Base-by-base conservation (phyloP, 2,888 invertebrate genomes). In the Parelbella ahira region DNA sequence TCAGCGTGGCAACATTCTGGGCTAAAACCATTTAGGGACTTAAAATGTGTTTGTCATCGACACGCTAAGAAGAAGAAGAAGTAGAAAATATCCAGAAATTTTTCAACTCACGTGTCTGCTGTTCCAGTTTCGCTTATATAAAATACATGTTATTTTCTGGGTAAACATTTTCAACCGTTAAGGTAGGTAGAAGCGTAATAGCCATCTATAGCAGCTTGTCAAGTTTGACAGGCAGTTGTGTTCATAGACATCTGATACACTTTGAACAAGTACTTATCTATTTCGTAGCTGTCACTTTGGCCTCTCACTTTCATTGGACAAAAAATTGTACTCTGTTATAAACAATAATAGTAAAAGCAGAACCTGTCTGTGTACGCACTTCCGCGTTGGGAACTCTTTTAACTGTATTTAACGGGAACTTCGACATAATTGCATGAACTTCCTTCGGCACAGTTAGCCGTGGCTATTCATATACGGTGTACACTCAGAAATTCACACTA, bases 401-500 rank as follows among this genome's bases (percentile, higher is more conserved):
- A n/a, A 12, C 19, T n/a, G 13, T 13, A 51, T 50, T 55, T 78
- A 80, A 80, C 81, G 78, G 82, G 61, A 71, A 53, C 57, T 44
- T 47, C 32, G 55, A 56, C 66, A 62, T 73, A 73, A 76, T 79
- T 71, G 63, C 28, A 47, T 32, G 54, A 69, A 63, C 66, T 80
- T 77, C 77, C 79, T 76, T 68, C 58, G 53, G 55, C 63, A 75
- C 79, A 72, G 79, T 76, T 79, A 77, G 64, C 1, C 60, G 60
- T 64, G 58, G 50, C 51, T 61, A 60, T 60, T 57, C 60, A 59
- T 60, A 54, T 41, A 50, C 54, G 51, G 50, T 50, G 54, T 62
- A 63, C 60, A 61, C 62, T 64, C 68, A 62, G 53, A 60, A 58
- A 60, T 71, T 77, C 71, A 61, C 75, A 73, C 67, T 60, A 49